Evolutionary conservation across 2,888 invertebrate species (phyloP).

Genomic region (Phaedon cochleariae): DNA sequence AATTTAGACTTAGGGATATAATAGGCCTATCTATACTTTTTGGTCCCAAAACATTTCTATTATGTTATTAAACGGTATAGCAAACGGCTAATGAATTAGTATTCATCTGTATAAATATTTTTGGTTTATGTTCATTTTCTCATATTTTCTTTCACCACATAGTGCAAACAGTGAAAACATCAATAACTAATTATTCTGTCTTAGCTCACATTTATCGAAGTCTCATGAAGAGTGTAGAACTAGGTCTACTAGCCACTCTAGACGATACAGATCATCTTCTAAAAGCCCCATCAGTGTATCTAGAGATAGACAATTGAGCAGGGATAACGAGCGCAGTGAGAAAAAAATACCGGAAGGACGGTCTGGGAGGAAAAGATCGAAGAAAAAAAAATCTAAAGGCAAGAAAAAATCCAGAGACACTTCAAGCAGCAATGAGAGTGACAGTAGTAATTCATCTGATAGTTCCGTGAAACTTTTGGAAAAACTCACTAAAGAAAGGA

Average conservation of each 20-base stretch:
- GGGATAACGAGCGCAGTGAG: slow-evolving; percentile 1
- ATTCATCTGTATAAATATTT: too few relatives aligned
- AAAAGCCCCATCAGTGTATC: background rate
- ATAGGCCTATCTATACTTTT: too few relatives aligned
- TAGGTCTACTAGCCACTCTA: slow-evolving; percentile 9
- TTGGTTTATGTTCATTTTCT: too few relatives aligned
- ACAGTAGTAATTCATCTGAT: slow-evolving; percentile 32
- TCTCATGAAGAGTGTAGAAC: slow-evolving; percentile 15
- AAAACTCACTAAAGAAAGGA: slow-evolving; percentile 76
- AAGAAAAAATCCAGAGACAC: slow-evolving; percentile 24
- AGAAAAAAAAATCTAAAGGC: slow-evolving; percentile 25
- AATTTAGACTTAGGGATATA: too few relatives aligned
- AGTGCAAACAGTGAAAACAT: too few relatives aligned
- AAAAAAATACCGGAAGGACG: slow-evolving; percentile 12
- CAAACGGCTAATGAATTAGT: too few relatives aligned
- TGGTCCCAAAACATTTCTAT: too few relatives aligned
- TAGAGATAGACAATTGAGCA: slow-evolving; percentile 12
- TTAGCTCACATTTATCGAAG: slow-evolving; percentile 15
- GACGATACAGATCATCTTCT: slow-evolving; percentile 14
- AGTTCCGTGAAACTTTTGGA: slow-evolving; percentile 65
- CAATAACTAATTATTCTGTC: background rate
- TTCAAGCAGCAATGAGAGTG: slow-evolving; percentile 29
- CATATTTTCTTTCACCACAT: too few relatives aligned
- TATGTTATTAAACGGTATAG: too few relatives aligned
- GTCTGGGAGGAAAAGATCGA: slow-evolving; percentile 9